Evolutionary conservation across 2,888 invertebrate genomes (phyloP).

Genomic region (Furcula furcula): DNA sequence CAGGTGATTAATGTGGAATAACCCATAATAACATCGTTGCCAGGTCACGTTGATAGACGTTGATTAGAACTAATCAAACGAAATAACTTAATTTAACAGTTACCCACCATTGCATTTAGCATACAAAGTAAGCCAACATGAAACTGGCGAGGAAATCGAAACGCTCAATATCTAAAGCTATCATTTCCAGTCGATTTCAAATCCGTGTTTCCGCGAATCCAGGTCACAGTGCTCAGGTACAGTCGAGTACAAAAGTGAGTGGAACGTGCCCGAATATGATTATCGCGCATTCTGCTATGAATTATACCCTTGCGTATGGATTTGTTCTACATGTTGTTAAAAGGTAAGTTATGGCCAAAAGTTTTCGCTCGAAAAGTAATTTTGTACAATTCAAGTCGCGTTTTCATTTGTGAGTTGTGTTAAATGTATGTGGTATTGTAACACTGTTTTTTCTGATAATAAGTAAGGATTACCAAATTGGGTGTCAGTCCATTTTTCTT

Average conservation of each 20-base stretch:
- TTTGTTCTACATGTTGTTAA: slow-evolving; percentile 6
- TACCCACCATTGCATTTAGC: neutral
- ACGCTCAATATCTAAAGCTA: slow-evolving; percentile 3
- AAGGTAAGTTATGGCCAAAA: slow-evolving; percentile 2
- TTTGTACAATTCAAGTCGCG: slow-evolving; percentile 20
- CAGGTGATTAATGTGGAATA: too few species aligned
- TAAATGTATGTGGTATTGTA: too few species aligned
- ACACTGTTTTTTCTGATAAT: too few species aligned
- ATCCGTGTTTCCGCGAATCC: slow-evolving; percentile 13
- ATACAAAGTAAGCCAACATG: neutral
- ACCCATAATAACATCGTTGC: too few species aligned
- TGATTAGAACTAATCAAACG: too few species aligned
- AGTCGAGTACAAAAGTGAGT: slow-evolving; percentile 8
- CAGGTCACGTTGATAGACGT: too few species aligned
- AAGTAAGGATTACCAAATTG: too few species aligned
- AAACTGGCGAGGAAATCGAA: neutral
- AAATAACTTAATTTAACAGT: neutral
- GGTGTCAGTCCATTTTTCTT: too few species aligned
- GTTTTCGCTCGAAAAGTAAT: slow-evolving; percentile 15
- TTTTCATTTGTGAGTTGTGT: too few species aligned
- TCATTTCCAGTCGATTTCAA: slow-evolving; percentile 22
- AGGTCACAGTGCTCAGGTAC: slow-evolving; percentile 22
- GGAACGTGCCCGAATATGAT: slow-evolving; percentile 44
- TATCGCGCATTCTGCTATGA: slow-evolving; percentile 36
- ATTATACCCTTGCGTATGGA: slow-evolving; percentile 23